These are phyloP conservation scores for Staurois parvus DNA, from an alignment of 2,797 vertebrate species.

Conservation along the genomic window DNA sequence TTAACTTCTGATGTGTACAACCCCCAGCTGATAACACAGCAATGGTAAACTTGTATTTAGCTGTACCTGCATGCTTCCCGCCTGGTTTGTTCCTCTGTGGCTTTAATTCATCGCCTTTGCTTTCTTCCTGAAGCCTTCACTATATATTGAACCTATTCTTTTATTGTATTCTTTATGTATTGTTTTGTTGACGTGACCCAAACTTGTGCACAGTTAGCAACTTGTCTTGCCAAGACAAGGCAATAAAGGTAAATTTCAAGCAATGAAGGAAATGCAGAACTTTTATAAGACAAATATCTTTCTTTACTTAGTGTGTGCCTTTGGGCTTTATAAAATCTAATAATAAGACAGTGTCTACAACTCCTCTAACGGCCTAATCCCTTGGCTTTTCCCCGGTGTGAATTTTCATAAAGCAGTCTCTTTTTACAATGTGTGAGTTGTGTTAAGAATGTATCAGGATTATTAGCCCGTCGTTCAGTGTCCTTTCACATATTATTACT, in stretches of 20 bases:
- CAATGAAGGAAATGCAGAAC: not conserved
- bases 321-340: constrained; percentile 56
- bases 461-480: constrained; percentile 36
- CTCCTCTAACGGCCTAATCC: constrained; percentile 47
- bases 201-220: not conserved
- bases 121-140: not conserved
- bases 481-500: not conserved
- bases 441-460: constrained; percentile 53
- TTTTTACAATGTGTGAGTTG: constrained; percentile 61
- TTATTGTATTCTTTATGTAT: not conserved
- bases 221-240: not conserved
- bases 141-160: not conserved
- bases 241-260: constrained; percentile 2
- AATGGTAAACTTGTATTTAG: too few relatives aligned
- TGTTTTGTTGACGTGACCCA: not conserved
- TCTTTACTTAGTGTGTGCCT: constrained; percentile 51
- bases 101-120: not conserved
- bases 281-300: constrained; percentile 14
- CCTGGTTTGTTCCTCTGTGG: not conserved
- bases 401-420: constrained; percentile 53
- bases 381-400: constrained; percentile 43
- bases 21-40: too few relatives aligned
- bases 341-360: constrained; percentile 47
- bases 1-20: too few relatives aligned
- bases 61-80: too few relatives aligned